phyloP scores from a whole-genome alignment of 2,797 vertebrate genomes.

The Scolopax bukidnonensis region DNA sequence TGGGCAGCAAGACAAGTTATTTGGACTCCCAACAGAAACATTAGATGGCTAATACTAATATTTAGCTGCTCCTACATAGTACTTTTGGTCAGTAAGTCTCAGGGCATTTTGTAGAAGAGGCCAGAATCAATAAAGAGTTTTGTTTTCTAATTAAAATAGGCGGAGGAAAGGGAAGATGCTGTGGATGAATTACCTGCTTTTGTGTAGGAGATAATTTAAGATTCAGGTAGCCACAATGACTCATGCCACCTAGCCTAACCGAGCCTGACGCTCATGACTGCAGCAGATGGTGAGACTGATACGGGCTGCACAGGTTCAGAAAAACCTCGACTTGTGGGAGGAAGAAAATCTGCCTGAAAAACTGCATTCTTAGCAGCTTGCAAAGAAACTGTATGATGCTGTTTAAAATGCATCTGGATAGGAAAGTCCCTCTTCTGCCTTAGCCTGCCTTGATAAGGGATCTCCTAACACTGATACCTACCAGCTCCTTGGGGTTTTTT shows the following conservation, averaged over 20 bases:
- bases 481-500: neutral
- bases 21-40: neutral
- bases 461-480: neutral
- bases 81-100: neutral
- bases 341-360: conserved; percentile 39
- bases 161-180: neutral
- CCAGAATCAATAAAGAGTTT: neutral
- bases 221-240: conserved; percentile 29
- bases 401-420: neutral
- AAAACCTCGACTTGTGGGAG: conserved; percentile 26
- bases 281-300: conserved; percentile 12
- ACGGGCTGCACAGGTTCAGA: neutral
- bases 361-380: conserved; percentile 29
- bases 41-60: neutral
- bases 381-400: neutral
- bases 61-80: neutral
- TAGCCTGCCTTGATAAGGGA: neutral
- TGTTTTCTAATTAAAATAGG: conserved; percentile 13
- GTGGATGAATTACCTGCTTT: neutral
- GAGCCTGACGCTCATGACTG: conserved; percentile 15
- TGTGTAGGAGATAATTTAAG: neutral
- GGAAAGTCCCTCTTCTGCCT: neutral
- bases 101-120: neutral
- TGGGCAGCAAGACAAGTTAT: neutral
- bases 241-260: neutral